Evolutionary conservation across 2,888 invertebrate species (phyloP), one percentile per base, ranked within the genome.

Genomic region (Craniophora ligustri): DNA sequence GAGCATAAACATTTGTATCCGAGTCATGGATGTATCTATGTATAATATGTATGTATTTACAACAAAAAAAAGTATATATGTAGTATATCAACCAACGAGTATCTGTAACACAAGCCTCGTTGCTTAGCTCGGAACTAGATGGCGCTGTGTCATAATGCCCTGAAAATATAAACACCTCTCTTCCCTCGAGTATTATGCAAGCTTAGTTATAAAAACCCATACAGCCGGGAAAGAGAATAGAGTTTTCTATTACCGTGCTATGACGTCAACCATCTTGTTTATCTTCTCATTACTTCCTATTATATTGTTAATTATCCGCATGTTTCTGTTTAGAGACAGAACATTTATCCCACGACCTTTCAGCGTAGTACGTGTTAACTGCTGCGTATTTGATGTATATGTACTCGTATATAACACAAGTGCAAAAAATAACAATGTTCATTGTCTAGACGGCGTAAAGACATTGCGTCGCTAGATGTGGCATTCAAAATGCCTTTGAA

Each of bases 371-470:
- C 26, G 21, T 45, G 41, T 59, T 49, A 45, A 56, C 35, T 34
- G 38, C 35, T 39, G 31, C 34, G 38, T n/a, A 19, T 31, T 3
- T n/a, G n/a, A n/a, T n/a, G n/a, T n/a, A n/a, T n/a, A 21, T 2
- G 19, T 50, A 35, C n/a, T 26, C 26, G 26, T 2, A 16, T 50
- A 35, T 50, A 53, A 63, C 55, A 58, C 59, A 67, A 55, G 35
- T 66, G 63, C 58, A 77, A 65, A 53, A 76, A 80, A 81, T 68
- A 76, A 82, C 85, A 86, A 84, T 84, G 78, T 61, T 71, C 65
- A 81, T 82, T 84, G 86, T 86, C 58, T 76, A 55, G 30, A 44
- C 40, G 26, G 11, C 39, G 31, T 14, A 38, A 21, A 42, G 41
- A 45, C 34, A 23, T 72, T 53, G 10, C 54, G 15, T 7, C 6